Evolutionary conservation across 2,888 invertebrate species (phyloP), one percentile per base, ranked within the genome.

Genomic region (Diarsia brunnea): DNA sequence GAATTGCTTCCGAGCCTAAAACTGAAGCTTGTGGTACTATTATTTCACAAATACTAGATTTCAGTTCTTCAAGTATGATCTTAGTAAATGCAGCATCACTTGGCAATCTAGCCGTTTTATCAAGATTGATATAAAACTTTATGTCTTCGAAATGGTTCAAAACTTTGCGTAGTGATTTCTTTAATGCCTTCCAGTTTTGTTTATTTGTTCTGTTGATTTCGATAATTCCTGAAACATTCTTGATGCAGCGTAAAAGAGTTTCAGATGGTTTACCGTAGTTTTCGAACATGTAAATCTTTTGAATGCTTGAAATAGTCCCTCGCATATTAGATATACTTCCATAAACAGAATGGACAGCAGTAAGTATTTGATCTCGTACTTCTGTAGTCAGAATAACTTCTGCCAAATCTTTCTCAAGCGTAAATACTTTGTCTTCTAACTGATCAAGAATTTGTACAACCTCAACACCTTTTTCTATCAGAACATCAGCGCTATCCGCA

Each of bases 311-410:
- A 69, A 97, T 92, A n/a, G 96, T 95, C 81, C 97, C 94, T 69
- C 97, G 95, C 93, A 97, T 97, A 73, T 96, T 95, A 70, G 96
- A 96, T 84, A 97, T 96, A 82, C 95, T 96, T 14, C 95, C 93
- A 85, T 97, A 97, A 55, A 97, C 92, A 55, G 97, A 96, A 90
- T 96, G 95, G 45, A 97, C 91, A 53, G 97, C 96, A 79, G 93
- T 93, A 21, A 96, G 89, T 74, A 97, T 93, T 73, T 86, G 91
- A 60, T 96, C 94, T 84, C 93, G 92, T 12, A 93, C 90, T 43
- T 91, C 88, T 7, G 86, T 63, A 10, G 92, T 88, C 53, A 95
- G 79, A 64, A 79, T 88, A 12, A 78, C 79, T 76, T 90, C 89
- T 19, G 78, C 90, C n/a, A 95, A 73, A 78, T 94, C 93, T 86